phyloP scores from a whole-genome alignment of 2,113 vertebrate species.

The Barnardius zonarius region DNA sequence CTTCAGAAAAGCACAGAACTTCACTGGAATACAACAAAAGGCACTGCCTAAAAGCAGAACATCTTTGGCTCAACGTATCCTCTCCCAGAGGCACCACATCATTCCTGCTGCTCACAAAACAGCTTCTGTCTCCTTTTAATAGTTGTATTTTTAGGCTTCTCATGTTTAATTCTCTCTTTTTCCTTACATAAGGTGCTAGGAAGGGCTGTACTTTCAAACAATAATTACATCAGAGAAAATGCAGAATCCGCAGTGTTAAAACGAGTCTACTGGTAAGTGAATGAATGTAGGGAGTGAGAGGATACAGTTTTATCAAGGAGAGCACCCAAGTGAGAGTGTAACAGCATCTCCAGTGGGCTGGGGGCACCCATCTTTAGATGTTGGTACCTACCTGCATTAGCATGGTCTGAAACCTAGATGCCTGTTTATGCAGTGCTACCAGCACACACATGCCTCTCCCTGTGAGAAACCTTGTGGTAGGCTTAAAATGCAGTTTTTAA shows the following conservation, averaged over 20 bases:
- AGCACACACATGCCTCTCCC: not conserved
- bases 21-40: slow-evolving; percentile 38
- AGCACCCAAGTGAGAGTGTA: not conserved
- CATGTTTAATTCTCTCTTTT: slow-evolving; percentile 48
- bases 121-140: slow-evolving; percentile 44
- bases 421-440: not conserved
- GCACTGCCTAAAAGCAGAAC: slow-evolving; percentile 58
- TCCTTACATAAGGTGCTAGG: slow-evolving; percentile 43
- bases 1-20: slow-evolving; percentile 59
- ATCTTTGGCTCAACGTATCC: slow-evolving; percentile 16
- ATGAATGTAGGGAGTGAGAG: slow-evolving; percentile 31
- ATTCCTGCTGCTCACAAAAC: slow-evolving; percentile 34
- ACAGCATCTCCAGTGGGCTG: not conserved
- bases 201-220: slow-evolving; percentile 59
- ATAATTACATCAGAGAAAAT: slow-evolving; percentile 66
- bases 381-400: not conserved
- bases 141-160: slow-evolving; percentile 60
- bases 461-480: not conserved
- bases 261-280: slow-evolving; percentile 35
- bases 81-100: slow-evolving; percentile 42
- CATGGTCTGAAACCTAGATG: not conserved
- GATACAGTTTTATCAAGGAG: not conserved
- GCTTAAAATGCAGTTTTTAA: not conserved
- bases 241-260: slow-evolving; percentile 44
- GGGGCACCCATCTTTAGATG: not conserved